Evolutionary conservation across 2,113 vertebrate species (phyloP), one percentile per base, ranked within the genome.

Genomic region (Meles meles): DNA sequence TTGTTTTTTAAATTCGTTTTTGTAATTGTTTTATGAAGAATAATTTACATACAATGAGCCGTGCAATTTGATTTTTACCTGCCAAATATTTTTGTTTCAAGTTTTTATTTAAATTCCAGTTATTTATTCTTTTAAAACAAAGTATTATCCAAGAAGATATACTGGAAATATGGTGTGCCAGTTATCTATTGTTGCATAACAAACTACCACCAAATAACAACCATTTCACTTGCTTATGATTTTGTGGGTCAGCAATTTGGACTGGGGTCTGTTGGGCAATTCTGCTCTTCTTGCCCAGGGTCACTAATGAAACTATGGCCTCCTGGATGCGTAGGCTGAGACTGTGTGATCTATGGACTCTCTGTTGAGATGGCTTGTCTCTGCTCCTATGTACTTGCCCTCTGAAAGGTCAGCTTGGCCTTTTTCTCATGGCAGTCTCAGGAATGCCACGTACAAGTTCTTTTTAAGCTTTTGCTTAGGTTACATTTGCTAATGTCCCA

Each of bases 111-210:
- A 47, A 47, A 77, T 47, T 77, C 42, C 42, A 47, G 42, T 76
- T 44, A 29, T 25, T 92, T 87, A 79, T 80, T 93, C 25, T 74
- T 93, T 93, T 85, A 61, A 96, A 91, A 72, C 55, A 37, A 92
- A 89, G n/a, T 84, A 71, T 76, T 87, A 37, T 39, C 34, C 6
- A 94, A 47, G 37, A 90, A 90, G 42, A 96, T 42, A 93, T 25
- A 59, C 49, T 37, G 42, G 37, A 88, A 80, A 79, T 17, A 55
- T 55, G 61, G 15, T 44, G 52, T 83, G 49, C 89, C 31, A 47
- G 11, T 65, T 34, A 80, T 63, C 42, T 88, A 29, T 34, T 31
- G 44, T 80, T 67, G 7, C 7, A 81, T 74, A 89, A 93, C 61
- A 67, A 44, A 27, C 10, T 34, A 83, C 37, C 6, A 61, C 25